A percentile compares a stretch with the other conserved stretches of the same genome.
These are phyloP conservation scores for Anastatus disparis DNA, from an alignment of 1,140 invertebrate genomes.

Conservation along the genomic window DNA sequence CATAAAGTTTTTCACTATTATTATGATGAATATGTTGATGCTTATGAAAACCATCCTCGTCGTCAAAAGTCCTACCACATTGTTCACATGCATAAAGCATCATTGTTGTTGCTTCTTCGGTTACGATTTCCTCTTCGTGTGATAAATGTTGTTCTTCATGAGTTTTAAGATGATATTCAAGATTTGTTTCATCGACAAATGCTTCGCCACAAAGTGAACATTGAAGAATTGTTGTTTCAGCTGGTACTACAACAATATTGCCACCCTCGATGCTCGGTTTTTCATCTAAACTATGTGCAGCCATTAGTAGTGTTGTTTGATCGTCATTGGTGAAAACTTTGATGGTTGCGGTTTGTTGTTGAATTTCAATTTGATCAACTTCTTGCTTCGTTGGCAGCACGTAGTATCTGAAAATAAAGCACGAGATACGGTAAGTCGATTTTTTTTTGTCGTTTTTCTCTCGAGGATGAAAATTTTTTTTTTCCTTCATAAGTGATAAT, in stretches of 20 bases:
- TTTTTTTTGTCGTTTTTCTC: constrained; percentile 1
- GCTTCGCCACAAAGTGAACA: constrained; percentile 60
- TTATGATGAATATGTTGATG: constrained; percentile 53
- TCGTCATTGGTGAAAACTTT: constrained; percentile 51
- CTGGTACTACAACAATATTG: constrained; percentile 33
- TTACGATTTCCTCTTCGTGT: neutral
- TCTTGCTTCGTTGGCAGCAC: constrained; percentile 51
- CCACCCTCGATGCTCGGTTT: constrained; percentile 44
- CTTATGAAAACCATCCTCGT: constrained; percentile 46
- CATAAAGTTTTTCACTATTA: constrained; percentile 45
- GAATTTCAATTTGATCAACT: neutral
- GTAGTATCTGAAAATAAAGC: constrained; percentile 66
- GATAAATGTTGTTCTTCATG: constrained; percentile 24
- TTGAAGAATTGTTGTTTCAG: constrained; percentile 43
- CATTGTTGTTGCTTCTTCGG: constrained; percentile 5
- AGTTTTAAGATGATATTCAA: constrained; percentile 50
- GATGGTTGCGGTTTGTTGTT: neutral
- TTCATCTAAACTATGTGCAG: constrained; percentile 40
- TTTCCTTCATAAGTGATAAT: no score
- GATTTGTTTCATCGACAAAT: constrained; percentile 60
- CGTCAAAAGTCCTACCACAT: constrained; percentile 57
- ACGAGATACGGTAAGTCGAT: constrained; percentile 57
- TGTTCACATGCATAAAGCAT: constrained; percentile 55
- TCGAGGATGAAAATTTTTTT: constrained; percentile 22
- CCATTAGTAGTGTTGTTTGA: constrained; percentile 48